phyloP scores from a whole-genome alignment of 2,797 vertebrate genomes.

The Protosalanx chinensis region DNA sequence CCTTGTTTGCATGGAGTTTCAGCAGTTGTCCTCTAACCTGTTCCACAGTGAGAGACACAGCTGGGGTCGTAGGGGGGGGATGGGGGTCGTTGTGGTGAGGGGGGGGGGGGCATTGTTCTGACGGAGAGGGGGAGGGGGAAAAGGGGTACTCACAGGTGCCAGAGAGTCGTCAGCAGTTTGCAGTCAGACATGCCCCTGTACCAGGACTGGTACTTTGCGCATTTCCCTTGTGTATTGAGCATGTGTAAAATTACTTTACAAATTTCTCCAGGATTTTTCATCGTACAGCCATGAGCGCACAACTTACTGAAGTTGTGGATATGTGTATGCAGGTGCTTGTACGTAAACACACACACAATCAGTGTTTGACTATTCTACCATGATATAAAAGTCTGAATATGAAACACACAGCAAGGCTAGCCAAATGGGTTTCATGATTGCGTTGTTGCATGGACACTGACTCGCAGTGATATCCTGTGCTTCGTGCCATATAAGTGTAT shows the following conservation, averaged over 20 bases:
- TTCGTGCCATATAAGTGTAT: slow-evolving; percentile 15
- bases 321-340: no score
- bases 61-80: no score
- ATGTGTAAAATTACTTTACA: slow-evolving; percentile 13
- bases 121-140: no score
- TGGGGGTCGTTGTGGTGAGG: no score
- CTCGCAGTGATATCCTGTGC: slow-evolving; percentile 30
- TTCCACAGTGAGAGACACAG: no score
- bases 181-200: slow-evolving; percentile 23
- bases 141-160: no score
- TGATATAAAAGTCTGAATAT: slow-evolving; percentile 28
- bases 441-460: slow-evolving; percentile 37
- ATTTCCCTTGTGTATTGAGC: slow-evolving; percentile 18
- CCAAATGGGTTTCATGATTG: slow-evolving; percentile 21
- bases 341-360: slow-evolving; percentile 12
- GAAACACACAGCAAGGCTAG: slow-evolving; percentile 14
- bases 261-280: no score
- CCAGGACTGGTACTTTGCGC: not conserved
- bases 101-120: no score
- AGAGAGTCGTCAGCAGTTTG: no score
- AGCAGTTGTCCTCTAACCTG: no score
- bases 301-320: not conserved
- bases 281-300: no score
- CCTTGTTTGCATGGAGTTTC: no score
- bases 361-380: slow-evolving; percentile 14